Evolutionary conservation across 2,797 vertebrate genomes (phyloP), one percentile per base, ranked within the genome.

Genomic region (Somateria mollissima): DNA sequence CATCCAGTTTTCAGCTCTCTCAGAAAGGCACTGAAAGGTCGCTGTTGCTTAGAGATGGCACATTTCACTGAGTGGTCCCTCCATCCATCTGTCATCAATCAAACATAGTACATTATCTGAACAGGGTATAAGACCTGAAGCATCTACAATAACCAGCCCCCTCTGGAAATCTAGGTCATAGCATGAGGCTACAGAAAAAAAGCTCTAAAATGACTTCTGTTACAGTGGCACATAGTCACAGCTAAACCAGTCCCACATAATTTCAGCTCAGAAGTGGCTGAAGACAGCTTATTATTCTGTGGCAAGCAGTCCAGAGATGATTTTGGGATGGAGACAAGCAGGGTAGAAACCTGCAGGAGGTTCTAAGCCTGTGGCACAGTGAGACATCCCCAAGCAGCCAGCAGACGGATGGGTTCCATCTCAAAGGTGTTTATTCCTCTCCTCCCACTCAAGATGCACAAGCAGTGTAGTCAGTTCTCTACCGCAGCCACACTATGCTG

Each of bases 41-140:
- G 5, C 80, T 2, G 73, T 43, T 94, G 96, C 94, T 91, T 93
- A 53, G 94, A 92, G 96, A 93, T 96, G 87, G 73, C 92, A 94
- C 84, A 73, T 81, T 91, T 87, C 87, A 41, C 58, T 60, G 92
- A 24, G 87, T 95, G 96, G 91, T 89, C 90, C 90, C 77, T 90
- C 71, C 92, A 76, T 73, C 96, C 95, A 95, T 92, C 96, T 94
- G 78, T 80, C 78, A 83, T 8, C 92, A 70, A 5, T 54, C 81
- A 81, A 34, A 83, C 43, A 1, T 0, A 5, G 34, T 1, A 2
- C 13, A 11, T 84, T 56, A n/a, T 53, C 86, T 28, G 90, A 62
- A 27, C 61, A 14, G 85, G 65, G 51, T 25, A n/a, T 13, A 37
- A 74, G 75, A 74, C 37, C 62, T 13, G 61, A 45, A 25, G 89